These are phyloP conservation scores for Polydrusus pterygomalis DNA, from an alignment of 2,888 invertebrate genomes.

Conservation along the genomic window DNA sequence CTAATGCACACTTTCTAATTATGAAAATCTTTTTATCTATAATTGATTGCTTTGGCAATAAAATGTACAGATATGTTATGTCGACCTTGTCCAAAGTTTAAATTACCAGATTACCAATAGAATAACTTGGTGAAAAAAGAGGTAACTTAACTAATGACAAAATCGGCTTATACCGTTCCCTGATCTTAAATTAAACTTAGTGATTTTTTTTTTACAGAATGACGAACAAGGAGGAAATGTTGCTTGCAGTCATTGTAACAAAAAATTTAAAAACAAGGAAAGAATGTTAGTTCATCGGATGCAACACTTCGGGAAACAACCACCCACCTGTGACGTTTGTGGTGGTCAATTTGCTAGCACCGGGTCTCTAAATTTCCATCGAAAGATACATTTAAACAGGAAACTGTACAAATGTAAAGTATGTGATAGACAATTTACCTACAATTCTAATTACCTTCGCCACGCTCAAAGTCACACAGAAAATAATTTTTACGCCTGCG, in stretches of 20 bases:
- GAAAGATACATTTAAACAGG: slow-evolving; percentile 14
- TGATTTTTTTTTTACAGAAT: not conserved
- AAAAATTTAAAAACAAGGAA: slow-evolving; percentile 21
- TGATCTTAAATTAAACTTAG: too few relatives aligned
- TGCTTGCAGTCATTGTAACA: slow-evolving; percentile 10
- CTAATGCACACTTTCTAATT: not conserved
- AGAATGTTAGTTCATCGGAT: slow-evolving; percentile 30
- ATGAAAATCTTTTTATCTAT: too few relatives aligned
- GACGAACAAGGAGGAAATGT: slow-evolving; percentile 5
- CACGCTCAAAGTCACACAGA: slow-evolving; percentile 26
- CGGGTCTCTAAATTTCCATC: slow-evolving; percentile 13
- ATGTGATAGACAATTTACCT: slow-evolving; percentile 17
- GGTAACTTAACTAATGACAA: too few relatives aligned
- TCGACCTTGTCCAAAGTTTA: too few relatives aligned
- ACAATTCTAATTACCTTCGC: not conserved
- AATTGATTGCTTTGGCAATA: too few relatives aligned
- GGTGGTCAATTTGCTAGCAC: slow-evolving; percentile 23
- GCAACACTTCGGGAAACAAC: slow-evolving; percentile 30
- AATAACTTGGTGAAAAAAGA: too few relatives aligned
- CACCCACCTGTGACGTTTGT: slow-evolving; percentile 22
- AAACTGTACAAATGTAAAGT: slow-evolving; percentile 11
- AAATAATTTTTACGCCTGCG: slow-evolving; percentile 25
- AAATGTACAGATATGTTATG: too few relatives aligned
- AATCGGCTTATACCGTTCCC: too few relatives aligned
- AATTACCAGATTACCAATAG: too few relatives aligned